Base-by-base conservation (phyloP, 2,113 vertebrate species). In the Gadus chalcogrammus region DNA sequence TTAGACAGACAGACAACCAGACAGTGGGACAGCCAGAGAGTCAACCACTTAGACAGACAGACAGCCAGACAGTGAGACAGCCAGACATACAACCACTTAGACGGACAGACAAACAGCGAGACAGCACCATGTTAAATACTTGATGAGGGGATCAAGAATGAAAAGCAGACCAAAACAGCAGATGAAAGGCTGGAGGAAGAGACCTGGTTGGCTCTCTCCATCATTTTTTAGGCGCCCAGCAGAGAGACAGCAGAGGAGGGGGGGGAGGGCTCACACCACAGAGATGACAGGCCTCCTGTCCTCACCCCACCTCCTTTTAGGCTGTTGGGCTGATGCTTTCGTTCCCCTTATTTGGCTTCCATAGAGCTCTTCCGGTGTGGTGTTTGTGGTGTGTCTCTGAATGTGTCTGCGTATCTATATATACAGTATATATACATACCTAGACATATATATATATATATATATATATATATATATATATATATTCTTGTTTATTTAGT, bases 81-180 rank as follows among this genome's bases (percentile, higher is more conserved):
- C 2, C 24, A 28, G 24, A 24, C 24, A 24, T 24, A 15, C 9
- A 62, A 24, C 5, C 61, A 62, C 20, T 2, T 15, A 63, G 61
- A 18, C 63, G 38, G 28, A 18, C 16, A 63, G 61, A 56, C 55
- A 53, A 15, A 15, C 52, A 58, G 12, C 1, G 9, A 58, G 16
- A 71, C 62, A 31, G 55, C 62, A 22, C 3, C 16, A 15, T 12
- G 27, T 69, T 83, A 72, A 83, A 85, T 88, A 87, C 84, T 84
- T 80, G 66, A 87, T 81, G 77, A 71, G 61, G 66, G 74, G 74
- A 72, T 58, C 60, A 63, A 82, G 75, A 84, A 83, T 81, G 83
- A 82, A 77, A 72, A 48, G 31, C 31, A 35, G 31, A 35, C 31
- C 31, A 35, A 35, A 35, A 35, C 6, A 24, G 53, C 80, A 78